Evolutionary conservation across 1,140 invertebrate genomes (phyloP).

Genomic region (Listronotus bonariensis): DNA sequence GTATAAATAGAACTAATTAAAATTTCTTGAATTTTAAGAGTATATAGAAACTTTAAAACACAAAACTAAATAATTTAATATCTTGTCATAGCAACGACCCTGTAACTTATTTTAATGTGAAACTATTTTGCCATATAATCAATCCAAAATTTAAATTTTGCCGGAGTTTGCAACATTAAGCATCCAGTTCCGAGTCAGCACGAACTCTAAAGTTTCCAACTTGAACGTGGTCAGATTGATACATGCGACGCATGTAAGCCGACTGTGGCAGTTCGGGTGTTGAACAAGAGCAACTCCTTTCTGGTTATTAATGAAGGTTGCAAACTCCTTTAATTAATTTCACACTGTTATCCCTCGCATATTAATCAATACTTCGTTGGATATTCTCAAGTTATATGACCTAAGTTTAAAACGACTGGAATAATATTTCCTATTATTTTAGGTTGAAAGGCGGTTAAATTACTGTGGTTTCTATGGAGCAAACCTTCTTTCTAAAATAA

Average conservation of each 20-base stretch:
- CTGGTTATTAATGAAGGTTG: conserved; percentile 56
- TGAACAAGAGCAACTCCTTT: conserved; percentile 50
- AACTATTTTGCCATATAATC: too few species aligned
- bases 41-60: too few species aligned
- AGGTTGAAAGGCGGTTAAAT: too few species aligned
- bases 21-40: too few species aligned
- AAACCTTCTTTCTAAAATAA: too few species aligned
- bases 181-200: conserved; percentile 4
- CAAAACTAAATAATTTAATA: too few species aligned
- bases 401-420: conserved; percentile 4
- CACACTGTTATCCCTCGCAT: conserved; percentile 54
- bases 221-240: conserved; percentile 21
- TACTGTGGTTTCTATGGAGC: too few species aligned
- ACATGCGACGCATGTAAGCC: conserved; percentile 30
- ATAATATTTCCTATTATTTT: background rate
- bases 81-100: too few species aligned
- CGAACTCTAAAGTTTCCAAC: conserved; percentile 19
- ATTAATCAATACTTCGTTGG: conserved; percentile 53
- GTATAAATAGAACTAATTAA: too few species aligned
- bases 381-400: conserved; percentile 28
- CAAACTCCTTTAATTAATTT: conserved; percentile 58
- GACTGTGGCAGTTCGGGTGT: conserved; percentile 38
- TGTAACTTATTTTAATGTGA: too few species aligned
- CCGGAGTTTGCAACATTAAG: background rate
- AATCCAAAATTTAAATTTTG: too few species aligned